These are phyloP conservation scores for Cassiopea xamachana DNA, from an alignment of 30 jellyfish, hydroid and myxozoan genomes.

Conservation along the genomic window DNA sequence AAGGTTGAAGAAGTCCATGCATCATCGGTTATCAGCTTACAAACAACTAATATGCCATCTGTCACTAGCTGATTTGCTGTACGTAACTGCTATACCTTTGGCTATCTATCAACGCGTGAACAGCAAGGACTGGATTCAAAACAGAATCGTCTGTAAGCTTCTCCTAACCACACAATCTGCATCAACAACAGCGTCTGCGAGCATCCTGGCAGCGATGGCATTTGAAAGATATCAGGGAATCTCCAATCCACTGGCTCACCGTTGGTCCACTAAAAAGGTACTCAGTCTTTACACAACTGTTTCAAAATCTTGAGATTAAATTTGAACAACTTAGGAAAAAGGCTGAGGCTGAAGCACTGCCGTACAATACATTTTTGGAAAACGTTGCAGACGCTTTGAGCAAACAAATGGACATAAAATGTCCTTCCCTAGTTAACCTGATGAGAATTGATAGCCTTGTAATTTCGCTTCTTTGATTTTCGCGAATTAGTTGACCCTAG, in stretches of 20 bases:
- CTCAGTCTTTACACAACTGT: too few relatives aligned
- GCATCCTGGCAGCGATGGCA: conserved; percentile 84
- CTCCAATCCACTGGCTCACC: conserved; percentile 59
- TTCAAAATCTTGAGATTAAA: too few relatives aligned
- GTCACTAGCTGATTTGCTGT: conserved; percentile 74
- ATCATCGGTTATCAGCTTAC: conserved; percentile 59
- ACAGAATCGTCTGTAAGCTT: conserved; percentile 30
- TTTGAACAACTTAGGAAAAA: too few relatives aligned
- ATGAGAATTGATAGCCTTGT: too few relatives aligned
- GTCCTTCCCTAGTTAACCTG: too few relatives aligned
- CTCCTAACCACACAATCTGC: conserved; percentile 68
- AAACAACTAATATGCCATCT: conserved; percentile 75
- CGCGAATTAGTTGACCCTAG: too few relatives aligned
- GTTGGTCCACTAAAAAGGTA: conserved; percentile 79
- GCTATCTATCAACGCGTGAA: conserved; percentile 42
- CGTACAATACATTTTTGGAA: too few relatives aligned
- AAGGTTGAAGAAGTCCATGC: conserved; percentile 54
- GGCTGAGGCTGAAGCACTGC: too few relatives aligned
- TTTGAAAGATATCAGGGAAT: conserved; percentile 82
- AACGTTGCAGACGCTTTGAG: too few relatives aligned
- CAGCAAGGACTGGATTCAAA: conserved; percentile 55
- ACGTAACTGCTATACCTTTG: conserved; percentile 69
- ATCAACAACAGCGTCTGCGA: conserved; percentile 64
- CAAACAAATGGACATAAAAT: too few relatives aligned
- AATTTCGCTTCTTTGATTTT: too few relatives aligned